Evolutionary conservation across 2,113 vertebrate species (phyloP).

Genomic region (Orycteropus afer): DNA sequence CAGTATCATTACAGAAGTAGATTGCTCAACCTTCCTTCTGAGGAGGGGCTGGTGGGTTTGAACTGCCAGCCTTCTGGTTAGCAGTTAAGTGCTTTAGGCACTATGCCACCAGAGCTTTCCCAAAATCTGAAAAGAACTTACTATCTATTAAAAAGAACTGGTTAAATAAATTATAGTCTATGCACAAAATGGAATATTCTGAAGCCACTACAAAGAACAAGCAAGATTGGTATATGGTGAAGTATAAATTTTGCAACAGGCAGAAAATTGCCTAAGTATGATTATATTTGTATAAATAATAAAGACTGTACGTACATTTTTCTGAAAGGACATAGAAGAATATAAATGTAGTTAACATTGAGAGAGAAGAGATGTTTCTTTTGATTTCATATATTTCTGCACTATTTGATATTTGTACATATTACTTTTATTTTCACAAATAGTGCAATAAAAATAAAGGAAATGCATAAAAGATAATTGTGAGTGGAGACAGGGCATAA

Average conservation of each 20-base stretch:
- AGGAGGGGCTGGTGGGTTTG: no score
- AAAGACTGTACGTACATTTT: neutral
- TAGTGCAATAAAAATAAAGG: constrained; percentile 9
- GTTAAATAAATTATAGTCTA: neutral
- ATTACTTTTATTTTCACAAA: constrained; percentile 8
- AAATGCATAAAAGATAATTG: neutral
- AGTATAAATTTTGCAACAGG: neutral
- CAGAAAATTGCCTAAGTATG: neutral
- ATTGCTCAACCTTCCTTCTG: no score
- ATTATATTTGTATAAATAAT: neutral
- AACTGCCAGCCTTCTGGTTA: no score
- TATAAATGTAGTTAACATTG: neutral
- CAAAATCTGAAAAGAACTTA: neutral
- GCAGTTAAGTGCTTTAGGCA: no score
- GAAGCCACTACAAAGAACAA: neutral
- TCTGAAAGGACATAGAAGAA: neutral
- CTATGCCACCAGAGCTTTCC: no score
- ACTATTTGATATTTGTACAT: neutral
- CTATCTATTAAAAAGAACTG: neutral
- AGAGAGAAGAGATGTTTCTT: neutral
- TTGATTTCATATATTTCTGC: constrained; percentile 10
- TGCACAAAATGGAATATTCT: neutral
- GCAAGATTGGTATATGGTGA: neutral
- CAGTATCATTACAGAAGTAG: no score
- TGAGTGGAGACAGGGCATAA: constrained; percentile 8